phyloP scores from a whole-genome alignment of 2,113 vertebrate species.

The Dasypus novemcinctus region DNA sequence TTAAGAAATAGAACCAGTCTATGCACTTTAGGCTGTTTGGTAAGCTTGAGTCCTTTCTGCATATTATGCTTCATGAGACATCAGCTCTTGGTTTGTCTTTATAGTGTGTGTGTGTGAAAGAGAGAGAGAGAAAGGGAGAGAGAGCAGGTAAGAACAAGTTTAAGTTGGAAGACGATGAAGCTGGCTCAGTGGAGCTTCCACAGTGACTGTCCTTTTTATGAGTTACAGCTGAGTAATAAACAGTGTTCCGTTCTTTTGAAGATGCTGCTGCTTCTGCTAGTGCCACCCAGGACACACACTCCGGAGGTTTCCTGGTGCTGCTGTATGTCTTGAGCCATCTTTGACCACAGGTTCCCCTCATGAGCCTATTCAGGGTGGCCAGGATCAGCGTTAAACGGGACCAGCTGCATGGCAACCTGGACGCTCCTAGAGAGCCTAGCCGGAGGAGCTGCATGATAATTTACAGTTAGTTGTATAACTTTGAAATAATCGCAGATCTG shows the following conservation, averaged over 20 bases:
- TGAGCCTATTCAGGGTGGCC: background rate
- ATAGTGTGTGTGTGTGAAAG: background rate
- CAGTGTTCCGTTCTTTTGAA: accelerated
- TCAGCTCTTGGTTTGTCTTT: background rate
- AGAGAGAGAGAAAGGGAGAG: background rate
- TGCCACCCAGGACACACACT: accelerated
- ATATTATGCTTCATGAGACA: background rate
- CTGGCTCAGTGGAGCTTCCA: accelerated
- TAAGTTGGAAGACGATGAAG: background rate
- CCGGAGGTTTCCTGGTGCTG: background rate
- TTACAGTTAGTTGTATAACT: background rate
- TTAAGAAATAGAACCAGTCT: background rate
- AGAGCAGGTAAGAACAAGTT: background rate
- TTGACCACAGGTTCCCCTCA: background rate
- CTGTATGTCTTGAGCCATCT: background rate
- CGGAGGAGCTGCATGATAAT: background rate
- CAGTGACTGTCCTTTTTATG: background rate
- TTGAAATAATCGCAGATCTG: background rate
- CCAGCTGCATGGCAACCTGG: background rate
- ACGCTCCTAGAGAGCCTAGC: background rate
- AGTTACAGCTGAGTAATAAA: background rate
- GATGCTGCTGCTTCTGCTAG: background rate
- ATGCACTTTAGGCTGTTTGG: background rate
- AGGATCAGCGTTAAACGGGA: background rate
- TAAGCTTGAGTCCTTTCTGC: background rate